phyloP scores from a whole-genome alignment of 2,888 invertebrate genomes.

The Erannis defoliaria region DNA sequence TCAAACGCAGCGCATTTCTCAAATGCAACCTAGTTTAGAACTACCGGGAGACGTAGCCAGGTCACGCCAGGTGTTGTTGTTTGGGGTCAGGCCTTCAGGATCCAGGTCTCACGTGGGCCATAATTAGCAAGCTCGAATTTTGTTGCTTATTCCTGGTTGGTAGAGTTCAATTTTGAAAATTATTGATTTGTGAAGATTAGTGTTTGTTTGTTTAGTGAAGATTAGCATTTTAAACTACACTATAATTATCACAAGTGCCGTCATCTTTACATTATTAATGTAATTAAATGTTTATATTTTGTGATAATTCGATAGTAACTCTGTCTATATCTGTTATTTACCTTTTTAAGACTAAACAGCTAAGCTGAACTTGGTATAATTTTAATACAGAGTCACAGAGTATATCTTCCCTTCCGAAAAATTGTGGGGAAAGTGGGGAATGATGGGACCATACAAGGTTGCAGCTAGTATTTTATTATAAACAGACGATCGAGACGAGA shows the following conservation, averaged over 20 bases:
- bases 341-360: background rate
- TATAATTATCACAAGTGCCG: background rate
- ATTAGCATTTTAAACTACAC: background rate
- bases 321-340: too few relatives aligned
- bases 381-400: too few relatives aligned
- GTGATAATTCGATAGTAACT: too few relatives aligned
- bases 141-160: constrained; percentile 31
- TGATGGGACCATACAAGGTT: too few relatives aligned
- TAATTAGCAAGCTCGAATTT: constrained; percentile 1
- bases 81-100: constrained; percentile 15
- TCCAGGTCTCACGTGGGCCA: background rate
- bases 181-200: background rate
- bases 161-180: background rate
- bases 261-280: too few relatives aligned
- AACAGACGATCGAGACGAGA: too few relatives aligned
- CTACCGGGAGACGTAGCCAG: constrained; percentile 6
- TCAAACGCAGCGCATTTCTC: background rate
- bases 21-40: constrained; percentile 2
- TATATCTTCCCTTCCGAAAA: too few relatives aligned
- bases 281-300: too few relatives aligned
- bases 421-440: too few relatives aligned
- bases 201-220: background rate
- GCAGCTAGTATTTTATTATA: too few relatives aligned
- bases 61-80: constrained; percentile 13
- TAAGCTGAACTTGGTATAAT: too few relatives aligned